phyloP scores from a whole-genome alignment of 1,140 invertebrate species.

The Tetramorium alpestre region DNA sequence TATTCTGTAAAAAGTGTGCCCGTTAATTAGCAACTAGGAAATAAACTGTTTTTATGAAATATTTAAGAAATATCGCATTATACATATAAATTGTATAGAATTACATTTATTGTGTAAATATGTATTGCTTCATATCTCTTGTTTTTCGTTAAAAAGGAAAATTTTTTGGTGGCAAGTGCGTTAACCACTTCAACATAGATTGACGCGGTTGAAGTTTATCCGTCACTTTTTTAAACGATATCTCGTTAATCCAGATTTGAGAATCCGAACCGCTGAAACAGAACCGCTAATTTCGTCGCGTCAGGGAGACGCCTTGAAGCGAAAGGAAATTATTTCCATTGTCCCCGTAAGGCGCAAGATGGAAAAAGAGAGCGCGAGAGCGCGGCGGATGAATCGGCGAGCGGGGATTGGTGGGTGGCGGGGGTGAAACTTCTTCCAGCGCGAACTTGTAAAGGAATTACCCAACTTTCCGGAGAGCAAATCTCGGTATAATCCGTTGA shows the following conservation, averaged over 20 bases:
- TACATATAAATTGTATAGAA: background rate
- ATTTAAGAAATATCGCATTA: background rate
- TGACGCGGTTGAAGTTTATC: background rate
- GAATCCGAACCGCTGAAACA: background rate
- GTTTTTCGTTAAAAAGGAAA: background rate
- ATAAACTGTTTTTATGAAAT: background rate
- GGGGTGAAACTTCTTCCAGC: constrained; percentile 43
- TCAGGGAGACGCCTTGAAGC: constrained; percentile 13
- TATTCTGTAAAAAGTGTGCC: constrained; percentile 35
- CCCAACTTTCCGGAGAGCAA: constrained; percentile 55
- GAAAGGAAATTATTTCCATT: constrained; percentile 65
- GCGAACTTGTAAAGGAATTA: constrained; percentile 68
- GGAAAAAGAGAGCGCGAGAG: background rate
- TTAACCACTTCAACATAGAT: background rate
- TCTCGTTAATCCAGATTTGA: constrained; percentile 58
- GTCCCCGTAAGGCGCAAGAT: background rate
- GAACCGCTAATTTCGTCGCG: constrained; percentile 49
- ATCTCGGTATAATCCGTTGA: constrained; percentile 67
- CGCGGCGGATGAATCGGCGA: too few relatives aligned
- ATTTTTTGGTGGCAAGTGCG: background rate
- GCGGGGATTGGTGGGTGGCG: too few relatives aligned
- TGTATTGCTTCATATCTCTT: background rate
- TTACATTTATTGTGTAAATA: background rate
- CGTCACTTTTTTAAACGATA: constrained; percentile 24
- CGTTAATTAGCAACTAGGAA: background rate